A percentile compares a stretch with the other conserved stretches of the same genome.
Evolutionary conservation across 2,797 vertebrate species (phyloP).

Genomic region (Paratrypauchen microcephalus): DNA sequence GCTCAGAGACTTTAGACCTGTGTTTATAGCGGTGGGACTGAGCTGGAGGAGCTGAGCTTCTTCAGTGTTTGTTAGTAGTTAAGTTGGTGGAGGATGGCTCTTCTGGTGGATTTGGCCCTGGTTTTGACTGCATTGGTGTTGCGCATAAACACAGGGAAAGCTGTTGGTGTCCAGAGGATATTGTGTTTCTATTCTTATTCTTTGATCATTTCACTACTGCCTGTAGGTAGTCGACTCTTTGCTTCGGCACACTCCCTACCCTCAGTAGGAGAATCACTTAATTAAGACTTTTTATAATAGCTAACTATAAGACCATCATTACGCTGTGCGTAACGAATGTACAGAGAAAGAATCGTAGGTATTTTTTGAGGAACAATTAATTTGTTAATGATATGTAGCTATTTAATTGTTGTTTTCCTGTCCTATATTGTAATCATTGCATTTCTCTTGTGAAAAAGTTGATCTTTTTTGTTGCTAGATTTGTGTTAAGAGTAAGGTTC

Average conservation of each 20-base stretch:
- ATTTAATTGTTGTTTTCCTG: constrained; percentile 98
- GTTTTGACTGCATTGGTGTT: constrained; percentile 20
- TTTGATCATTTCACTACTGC: constrained; percentile 85
- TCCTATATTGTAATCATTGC: constrained; percentile 96
- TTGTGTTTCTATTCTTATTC: constrained; percentile 52
- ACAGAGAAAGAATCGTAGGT: constrained; percentile 98
- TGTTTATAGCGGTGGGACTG: constrained; percentile 29
- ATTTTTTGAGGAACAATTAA: constrained; percentile 99
- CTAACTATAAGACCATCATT: constrained; percentile 99
- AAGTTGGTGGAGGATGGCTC: constrained; percentile 19
- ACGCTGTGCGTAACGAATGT: constrained; percentile 99
- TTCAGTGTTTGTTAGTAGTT: constrained; percentile 20
- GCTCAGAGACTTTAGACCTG: constrained; percentile 5
- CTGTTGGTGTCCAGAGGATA: constrained; percentile 55
- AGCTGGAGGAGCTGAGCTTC: constrained; percentile 67
- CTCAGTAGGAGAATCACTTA: constrained; percentile 90
- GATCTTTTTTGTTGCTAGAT: constrained; percentile 93
- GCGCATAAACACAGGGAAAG: constrained; percentile 44
- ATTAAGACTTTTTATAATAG: constrained; percentile 88
- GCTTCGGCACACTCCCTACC: constrained; percentile 86
- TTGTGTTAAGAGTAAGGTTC: constrained; percentile 82
- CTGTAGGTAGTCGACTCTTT: constrained; percentile 79
- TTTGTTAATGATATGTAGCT: constrained; percentile 99
- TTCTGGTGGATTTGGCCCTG: constrained; percentile 22
- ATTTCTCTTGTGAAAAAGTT: constrained; percentile 90